Conservation (phyloP, 2,797 vertebrate genomes). For the Somateria mollissima region DNA sequence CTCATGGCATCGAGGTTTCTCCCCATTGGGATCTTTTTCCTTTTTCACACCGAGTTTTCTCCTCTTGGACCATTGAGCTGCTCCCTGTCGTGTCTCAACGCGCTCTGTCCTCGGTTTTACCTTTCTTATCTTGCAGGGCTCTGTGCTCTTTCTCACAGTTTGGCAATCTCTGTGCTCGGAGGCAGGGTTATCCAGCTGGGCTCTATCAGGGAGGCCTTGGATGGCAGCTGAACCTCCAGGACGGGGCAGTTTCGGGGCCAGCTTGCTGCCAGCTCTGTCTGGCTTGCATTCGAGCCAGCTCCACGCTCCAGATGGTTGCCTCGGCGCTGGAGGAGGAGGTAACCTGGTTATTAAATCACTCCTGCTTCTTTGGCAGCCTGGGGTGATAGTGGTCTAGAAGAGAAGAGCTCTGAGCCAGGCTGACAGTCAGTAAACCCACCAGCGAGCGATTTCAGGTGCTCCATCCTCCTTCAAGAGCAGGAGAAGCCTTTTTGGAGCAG, state of each 20-base stretch:
- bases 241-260: not conserved
- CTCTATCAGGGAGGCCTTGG: not conserved
- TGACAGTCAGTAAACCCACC: not conserved
- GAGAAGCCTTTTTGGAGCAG: not conserved
- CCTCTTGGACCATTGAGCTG: not conserved
- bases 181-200: not conserved
- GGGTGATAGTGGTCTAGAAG: not conserved
- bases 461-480: not conserved
- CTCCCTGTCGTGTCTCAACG: accelerated
- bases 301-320: not conserved
- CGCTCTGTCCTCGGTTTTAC: not conserved
- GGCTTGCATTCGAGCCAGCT: not conserved
- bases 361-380: not conserved
- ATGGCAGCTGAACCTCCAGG: not conserved
- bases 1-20: not conserved
- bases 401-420: not conserved
- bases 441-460: not conserved
- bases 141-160: conserved; percentile 39
- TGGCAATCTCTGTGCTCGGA: not conserved
- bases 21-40: not conserved
- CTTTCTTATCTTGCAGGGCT: not conserved
- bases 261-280: not conserved
- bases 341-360: not conserved
- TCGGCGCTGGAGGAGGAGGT: not conserved
- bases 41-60: not conserved